Percentiles rank a stretch among this genome's conserved stretches.
These are phyloP conservation scores for Bothrops jararaca DNA, from an alignment of 2,113 vertebrate genomes.

Conservation along the genomic window DNA sequence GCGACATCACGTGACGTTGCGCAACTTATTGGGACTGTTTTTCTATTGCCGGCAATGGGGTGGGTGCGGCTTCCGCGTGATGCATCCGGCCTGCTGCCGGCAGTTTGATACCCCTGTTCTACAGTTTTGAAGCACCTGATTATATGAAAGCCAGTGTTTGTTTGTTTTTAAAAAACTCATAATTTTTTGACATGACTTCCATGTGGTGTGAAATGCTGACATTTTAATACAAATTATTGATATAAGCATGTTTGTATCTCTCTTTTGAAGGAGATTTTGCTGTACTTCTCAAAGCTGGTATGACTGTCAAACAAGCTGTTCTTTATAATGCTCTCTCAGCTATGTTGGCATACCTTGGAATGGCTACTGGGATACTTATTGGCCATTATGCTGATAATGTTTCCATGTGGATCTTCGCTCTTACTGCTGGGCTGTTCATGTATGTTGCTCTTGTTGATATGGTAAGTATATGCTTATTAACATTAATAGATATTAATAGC, in stretches of 20 bases:
- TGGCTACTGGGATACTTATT: slow-evolving; percentile 90
- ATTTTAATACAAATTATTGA: neutral
- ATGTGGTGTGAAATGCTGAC: neutral
- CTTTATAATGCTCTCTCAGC: slow-evolving; percentile 94
- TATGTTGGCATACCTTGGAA: slow-evolving; percentile 89
- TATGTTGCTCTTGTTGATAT: slow-evolving; percentile 98
- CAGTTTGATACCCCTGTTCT: no score
- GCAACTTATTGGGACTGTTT: no score
- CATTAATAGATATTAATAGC: neutral
- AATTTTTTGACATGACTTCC: neutral
- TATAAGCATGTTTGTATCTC: neutral
- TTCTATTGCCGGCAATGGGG: no score
- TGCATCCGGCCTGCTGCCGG: no score
- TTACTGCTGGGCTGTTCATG: slow-evolving; percentile 95
- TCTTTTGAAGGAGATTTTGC: slow-evolving; percentile 87
- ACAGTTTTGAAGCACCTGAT: neutral
- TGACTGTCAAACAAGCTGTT: slow-evolving; percentile 94
- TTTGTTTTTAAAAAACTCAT: neutral
- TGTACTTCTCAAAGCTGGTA: slow-evolving; percentile 92
- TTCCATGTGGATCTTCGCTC: slow-evolving; percentile 96
- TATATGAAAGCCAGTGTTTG: neutral
- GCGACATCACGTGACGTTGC: no score
- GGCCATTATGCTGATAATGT: slow-evolving; percentile 94
- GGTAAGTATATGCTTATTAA: slow-evolving; percentile 76
- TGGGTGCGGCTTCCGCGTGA: no score